Conservation (phyloP, 2,113 vertebrate species). For the Apodemus sylvaticus region DNA sequence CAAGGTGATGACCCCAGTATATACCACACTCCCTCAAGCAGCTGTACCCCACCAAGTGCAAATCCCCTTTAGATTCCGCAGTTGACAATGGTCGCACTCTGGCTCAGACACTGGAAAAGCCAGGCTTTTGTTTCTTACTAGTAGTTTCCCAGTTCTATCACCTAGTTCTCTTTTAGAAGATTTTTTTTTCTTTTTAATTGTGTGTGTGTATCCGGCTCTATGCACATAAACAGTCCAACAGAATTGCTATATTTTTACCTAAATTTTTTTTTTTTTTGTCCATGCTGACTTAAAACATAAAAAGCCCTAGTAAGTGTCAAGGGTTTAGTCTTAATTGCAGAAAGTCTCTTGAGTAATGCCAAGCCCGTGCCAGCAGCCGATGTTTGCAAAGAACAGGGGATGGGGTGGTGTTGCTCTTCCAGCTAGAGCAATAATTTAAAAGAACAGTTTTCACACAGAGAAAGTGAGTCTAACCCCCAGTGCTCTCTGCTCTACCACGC, state of each 20-base stretch:
- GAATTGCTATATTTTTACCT: not conserved
- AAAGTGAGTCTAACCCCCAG: not conserved
- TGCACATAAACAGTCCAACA: not conserved
- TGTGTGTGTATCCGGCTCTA: not conserved
- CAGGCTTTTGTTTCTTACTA: not conserved
- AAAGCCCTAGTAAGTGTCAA: not conserved
- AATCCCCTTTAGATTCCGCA: not conserved
- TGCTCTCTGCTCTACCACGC: not conserved
- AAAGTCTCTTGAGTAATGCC: not conserved
- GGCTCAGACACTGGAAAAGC: not conserved
- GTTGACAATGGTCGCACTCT: not conserved
- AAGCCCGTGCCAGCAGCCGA: not conserved
- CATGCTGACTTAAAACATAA: not conserved
- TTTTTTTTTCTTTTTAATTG: not conserved
- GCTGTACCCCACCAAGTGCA: not conserved
- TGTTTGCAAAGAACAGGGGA: not conserved
- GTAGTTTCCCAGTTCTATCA: not conserved
- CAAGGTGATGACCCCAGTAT: not conserved
- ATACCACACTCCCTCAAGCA: not conserved
- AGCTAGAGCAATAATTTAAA: conserved; percentile 42
- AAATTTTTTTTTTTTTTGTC: conserved; percentile 11
- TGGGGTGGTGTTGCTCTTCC: not conserved
- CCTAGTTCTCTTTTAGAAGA: not conserved
- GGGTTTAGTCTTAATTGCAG: not conserved
- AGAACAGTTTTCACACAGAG: not conserved